Base-by-base conservation (phyloP, 2,113 vertebrate genomes). In the Oryzias curvinotus region DNA sequence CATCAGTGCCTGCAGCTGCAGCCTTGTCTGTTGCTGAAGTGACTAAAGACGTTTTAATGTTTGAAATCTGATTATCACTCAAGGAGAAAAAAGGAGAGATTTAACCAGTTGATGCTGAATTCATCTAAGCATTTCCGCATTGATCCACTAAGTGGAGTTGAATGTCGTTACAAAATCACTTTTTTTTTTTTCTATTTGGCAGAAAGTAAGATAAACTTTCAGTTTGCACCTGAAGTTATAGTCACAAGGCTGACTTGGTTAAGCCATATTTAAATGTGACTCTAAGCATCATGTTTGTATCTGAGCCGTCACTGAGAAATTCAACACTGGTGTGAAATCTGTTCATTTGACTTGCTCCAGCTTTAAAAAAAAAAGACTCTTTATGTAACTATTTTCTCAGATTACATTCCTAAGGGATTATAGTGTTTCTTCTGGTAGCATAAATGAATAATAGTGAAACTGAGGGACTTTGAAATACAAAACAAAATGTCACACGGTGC, bases 381-480 rank as follows among this genome's bases (percentile, higher is more conserved):
- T 36, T 36, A 71, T 73, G 66, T 78, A 69, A 57, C 15, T 82
- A 85, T 83, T 83, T 81, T 82, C 77, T 81, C 58, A 42, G 74
- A 58, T 1, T 42, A 52, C 57, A 12, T 52, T 51, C 62, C 7
- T 28, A 77, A 77, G 65, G 73, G 73, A 80, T 75, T 73, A 30
- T 61, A 2, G 21, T 47, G 50, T 2, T 36, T 12, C 36, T 36
- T 36, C 8, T 36, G 36, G 7, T 7, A 30, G 28, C 28, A 28
- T 13, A 17, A 43, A 19, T 25, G n/a, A 25, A 61, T 14, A 18
- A 65, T 66, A 58, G 25, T 48, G 30, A 16, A 7, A 30, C 15
- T 59, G 25, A 48, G 52, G 49, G 55, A 68, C 71, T 52, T 52
- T 65, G 2, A 62, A 19, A 30, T 75, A 42, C 36, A 47, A 21